These are phyloP conservation scores for Podarcis siculus DNA, from an alignment of 2,797 vertebrate genomes.

Conservation along the genomic window DNA sequence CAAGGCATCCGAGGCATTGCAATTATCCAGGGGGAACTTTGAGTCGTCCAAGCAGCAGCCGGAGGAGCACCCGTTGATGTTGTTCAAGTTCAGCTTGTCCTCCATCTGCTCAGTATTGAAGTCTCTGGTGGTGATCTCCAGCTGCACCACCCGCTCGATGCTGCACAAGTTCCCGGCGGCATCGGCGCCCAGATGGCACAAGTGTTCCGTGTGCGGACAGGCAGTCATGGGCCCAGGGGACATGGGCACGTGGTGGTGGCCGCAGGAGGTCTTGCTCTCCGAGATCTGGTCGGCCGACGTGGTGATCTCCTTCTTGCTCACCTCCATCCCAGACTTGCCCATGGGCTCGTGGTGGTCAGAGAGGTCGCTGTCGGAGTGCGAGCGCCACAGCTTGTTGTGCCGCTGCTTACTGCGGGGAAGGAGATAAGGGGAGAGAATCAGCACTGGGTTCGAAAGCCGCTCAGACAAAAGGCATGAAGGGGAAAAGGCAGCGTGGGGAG, in stretches of 20 bases:
- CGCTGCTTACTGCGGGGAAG: slow-evolving; percentile 89
- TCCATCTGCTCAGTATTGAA: slow-evolving; percentile 77
- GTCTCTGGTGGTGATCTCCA: slow-evolving; percentile 76
- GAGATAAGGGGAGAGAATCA: too few relatives aligned
- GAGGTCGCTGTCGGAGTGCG: slow-evolving; percentile 94
- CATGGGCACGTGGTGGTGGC: slow-evolving; percentile 71
- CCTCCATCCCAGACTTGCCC: slow-evolving; percentile 80
- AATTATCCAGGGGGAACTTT: slow-evolving; percentile 75
- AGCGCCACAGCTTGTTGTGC: slow-evolving; percentile 97
- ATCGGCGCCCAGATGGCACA: slow-evolving; percentile 62
- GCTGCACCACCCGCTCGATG: slow-evolving; percentile 76
- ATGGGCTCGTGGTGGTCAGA: slow-evolving; percentile 87
- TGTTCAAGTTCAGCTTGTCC: slow-evolving; percentile 79
- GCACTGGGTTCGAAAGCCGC: background rate
- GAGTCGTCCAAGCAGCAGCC: slow-evolving; percentile 74
- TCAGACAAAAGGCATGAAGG: background rate
- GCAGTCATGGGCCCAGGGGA: slow-evolving; percentile 76
- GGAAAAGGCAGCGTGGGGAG: background rate
- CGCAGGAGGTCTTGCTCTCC: slow-evolving; percentile 69
- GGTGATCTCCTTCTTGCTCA: slow-evolving; percentile 85
- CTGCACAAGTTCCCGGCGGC: slow-evolving; percentile 57
- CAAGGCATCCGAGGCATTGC: slow-evolving; percentile 76
- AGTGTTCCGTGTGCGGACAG: slow-evolving; percentile 62
- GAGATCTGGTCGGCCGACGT: slow-evolving; percentile 90
- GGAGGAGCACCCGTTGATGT: slow-evolving; percentile 76